A percentile compares a stretch with the other conserved stretches of the same genome.
These are phyloP conservation scores for Lymantria dispar DNA, from an alignment of 2,888 invertebrate genomes.

Conservation along the genomic window DNA sequence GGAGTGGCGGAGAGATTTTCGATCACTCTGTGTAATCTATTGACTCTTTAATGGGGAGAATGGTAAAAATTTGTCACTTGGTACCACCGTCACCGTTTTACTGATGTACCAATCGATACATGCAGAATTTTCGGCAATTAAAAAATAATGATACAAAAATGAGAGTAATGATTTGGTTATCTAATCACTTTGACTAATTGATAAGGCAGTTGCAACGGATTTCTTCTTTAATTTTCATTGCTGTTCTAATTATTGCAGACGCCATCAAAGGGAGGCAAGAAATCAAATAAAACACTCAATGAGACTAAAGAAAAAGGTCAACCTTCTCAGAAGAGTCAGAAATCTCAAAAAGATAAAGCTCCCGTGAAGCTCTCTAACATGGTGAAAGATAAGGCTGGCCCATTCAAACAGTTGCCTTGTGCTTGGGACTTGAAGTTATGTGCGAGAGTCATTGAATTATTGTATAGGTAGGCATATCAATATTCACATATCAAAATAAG, in stretches of 20 bases:
- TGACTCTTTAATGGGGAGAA: too few relatives aligned
- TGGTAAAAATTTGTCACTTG: too few relatives aligned
- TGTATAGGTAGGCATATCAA: slow-evolving; percentile 55
- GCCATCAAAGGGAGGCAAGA: slow-evolving; percentile 55
- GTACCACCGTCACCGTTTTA: too few relatives aligned
- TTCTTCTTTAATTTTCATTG: background rate
- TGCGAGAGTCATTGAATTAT: slow-evolving; percentile 52
- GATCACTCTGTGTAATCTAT: too few relatives aligned
- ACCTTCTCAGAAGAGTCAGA: slow-evolving; percentile 38
- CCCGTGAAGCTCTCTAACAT: slow-evolving; percentile 50
- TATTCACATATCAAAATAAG: too few relatives aligned
- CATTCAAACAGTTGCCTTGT: slow-evolving; percentile 65
- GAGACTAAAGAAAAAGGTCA: slow-evolving; percentile 57
- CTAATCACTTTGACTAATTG: background rate
- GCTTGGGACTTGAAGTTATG: slow-evolving; percentile 63
- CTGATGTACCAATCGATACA: too few relatives aligned
- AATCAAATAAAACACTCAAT: slow-evolving; percentile 54
- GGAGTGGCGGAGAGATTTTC: too few relatives aligned
- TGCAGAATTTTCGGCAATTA: too few relatives aligned
- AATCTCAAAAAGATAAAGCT: slow-evolving; percentile 55
- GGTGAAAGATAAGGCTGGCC: slow-evolving; percentile 59
- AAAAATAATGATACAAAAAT: too few relatives aligned
- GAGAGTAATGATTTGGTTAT: too few relatives aligned
- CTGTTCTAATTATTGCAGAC: slow-evolving; percentile 34
- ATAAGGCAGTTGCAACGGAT: too few relatives aligned